Percentiles rank a stretch among this genome's conserved stretches.
phyloP scores from a whole-genome alignment of 92 coral and sea anemone genomes.

The Siderastrea siderea region DNA sequence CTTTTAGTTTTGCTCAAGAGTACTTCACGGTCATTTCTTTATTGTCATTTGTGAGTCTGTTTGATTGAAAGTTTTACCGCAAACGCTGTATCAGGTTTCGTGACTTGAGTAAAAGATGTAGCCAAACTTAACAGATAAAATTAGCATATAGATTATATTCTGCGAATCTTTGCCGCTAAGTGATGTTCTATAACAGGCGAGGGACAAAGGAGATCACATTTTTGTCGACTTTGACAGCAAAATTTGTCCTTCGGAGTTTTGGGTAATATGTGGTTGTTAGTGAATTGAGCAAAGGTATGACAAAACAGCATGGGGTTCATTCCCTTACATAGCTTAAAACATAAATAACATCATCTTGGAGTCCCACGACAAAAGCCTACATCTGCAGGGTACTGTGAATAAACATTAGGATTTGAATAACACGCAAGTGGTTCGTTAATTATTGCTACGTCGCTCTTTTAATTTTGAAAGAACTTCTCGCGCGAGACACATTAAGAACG shows the following conservation, averaged over 20 bases:
- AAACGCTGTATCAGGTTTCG: constrained; percentile 40
- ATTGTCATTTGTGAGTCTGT: constrained; percentile 31
- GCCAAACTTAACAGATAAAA: constrained; percentile 15
- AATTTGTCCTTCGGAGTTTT: neutral
- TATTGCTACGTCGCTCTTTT: neutral
- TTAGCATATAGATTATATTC: constrained; percentile 56
- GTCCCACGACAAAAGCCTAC: constrained; percentile 43
- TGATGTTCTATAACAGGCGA: constrained; percentile 33
- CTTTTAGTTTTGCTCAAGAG: neutral
- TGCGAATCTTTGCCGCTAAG: constrained; percentile 28
- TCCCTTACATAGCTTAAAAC: neutral
- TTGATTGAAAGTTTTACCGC: constrained; percentile 12
- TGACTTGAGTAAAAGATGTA: constrained; percentile 44
- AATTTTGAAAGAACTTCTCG: neutral
- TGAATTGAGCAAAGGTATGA: constrained; percentile 6
- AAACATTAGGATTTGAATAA: constrained; percentile 48
- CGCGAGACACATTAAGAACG: constrained; percentile 14
- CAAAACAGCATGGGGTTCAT: constrained; percentile 28
- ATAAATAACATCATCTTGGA: constrained; percentile 46
- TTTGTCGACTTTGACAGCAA: neutral
- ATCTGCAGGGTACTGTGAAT: constrained; percentile 64
- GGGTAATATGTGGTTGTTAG: neutral
- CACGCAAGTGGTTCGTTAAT: constrained; percentile 38
- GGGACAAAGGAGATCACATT: constrained; percentile 7
- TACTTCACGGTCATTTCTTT: neutral